Conservation (phyloP, 2,113 vertebrate genomes). For the Maccullochella peelii region DNA sequence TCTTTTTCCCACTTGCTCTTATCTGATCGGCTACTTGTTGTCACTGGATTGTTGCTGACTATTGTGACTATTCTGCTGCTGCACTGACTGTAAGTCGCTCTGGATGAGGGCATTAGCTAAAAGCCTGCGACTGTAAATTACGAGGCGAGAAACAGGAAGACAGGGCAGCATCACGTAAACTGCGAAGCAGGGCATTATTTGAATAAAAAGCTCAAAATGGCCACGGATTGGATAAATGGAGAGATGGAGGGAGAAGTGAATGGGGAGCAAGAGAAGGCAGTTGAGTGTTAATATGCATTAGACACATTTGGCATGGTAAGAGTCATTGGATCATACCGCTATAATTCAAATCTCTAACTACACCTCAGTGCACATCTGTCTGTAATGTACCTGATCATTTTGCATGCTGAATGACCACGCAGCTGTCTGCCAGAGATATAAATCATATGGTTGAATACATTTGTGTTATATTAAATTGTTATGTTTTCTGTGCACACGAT, state of each 20-base stretch:
- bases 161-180: slow-evolving; percentile 10
- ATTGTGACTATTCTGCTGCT: neutral
- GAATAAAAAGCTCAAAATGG: slow-evolving; percentile 9
- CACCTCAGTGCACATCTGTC: slow-evolving; percentile 9
- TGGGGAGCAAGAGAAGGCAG: neutral
- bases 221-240: neutral
- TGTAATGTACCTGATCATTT: neutral
- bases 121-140: slow-evolving; percentile 50
- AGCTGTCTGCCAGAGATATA: neutral
- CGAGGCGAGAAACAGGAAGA: slow-evolving; percentile 19
- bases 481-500: neutral
- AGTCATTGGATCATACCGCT: neutral
- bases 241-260: neutral
- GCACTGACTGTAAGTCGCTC: slow-evolving; percentile 15
- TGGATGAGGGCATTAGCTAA: slow-evolving; percentile 46
- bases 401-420: neutral
- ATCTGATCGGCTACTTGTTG: neutral
- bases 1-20: neutral
- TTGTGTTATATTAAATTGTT: neutral
- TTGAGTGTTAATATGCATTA: neutral
- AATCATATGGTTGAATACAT: neutral
- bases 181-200: neutral
- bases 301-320: neutral
- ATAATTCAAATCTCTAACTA: neutral
- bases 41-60: slow-evolving; percentile 16